Percentiles rank a stretch among this genome's conserved stretches.
Conservation (phyloP, 1,140 invertebrate genomes). For the Stegodyphus mimosarum region DNA sequence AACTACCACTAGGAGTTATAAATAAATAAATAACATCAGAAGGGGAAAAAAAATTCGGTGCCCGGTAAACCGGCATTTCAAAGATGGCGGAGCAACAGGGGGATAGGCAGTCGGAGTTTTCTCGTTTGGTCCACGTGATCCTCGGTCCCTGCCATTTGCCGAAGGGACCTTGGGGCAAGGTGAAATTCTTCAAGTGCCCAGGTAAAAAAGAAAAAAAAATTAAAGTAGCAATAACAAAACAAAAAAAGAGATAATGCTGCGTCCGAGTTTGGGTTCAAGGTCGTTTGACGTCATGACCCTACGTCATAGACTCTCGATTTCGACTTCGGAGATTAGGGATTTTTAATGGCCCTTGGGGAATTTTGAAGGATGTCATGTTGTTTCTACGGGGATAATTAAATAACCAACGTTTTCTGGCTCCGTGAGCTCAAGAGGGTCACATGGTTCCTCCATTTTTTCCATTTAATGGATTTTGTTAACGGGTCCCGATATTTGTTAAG, state of each 20-base stretch:
- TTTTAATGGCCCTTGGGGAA: not conserved
- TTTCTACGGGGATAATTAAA: too few relatives aligned
- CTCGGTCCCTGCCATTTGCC: slow-evolving; percentile 51
- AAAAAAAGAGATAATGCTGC: slow-evolving; percentile 50
- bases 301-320: slow-evolving; percentile 57
- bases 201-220: slow-evolving; percentile 46
- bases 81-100: not conserved
- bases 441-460: too few relatives aligned
- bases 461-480: too few relatives aligned
- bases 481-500: too few relatives aligned
- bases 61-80: slow-evolving; percentile 24
- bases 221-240: not conserved
- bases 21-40: slow-evolving; percentile 27
- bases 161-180: slow-evolving; percentile 53
- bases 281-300: slow-evolving; percentile 42
- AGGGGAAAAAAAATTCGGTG: slow-evolving; percentile 2
- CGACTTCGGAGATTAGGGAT: not conserved
- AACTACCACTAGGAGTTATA: not conserved
- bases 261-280: slow-evolving; percentile 58
- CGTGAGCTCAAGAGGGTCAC: too few relatives aligned
- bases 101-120: not conserved
- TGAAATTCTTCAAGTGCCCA: slow-evolving; percentile 59
- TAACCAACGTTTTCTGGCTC: too few relatives aligned
- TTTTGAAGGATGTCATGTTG: too few relatives aligned
- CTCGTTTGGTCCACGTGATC: slow-evolving; percentile 17